Conservation (phyloP, 2,888 invertebrate genomes). For the Rhopalosiphum nymphaeae region DNA sequence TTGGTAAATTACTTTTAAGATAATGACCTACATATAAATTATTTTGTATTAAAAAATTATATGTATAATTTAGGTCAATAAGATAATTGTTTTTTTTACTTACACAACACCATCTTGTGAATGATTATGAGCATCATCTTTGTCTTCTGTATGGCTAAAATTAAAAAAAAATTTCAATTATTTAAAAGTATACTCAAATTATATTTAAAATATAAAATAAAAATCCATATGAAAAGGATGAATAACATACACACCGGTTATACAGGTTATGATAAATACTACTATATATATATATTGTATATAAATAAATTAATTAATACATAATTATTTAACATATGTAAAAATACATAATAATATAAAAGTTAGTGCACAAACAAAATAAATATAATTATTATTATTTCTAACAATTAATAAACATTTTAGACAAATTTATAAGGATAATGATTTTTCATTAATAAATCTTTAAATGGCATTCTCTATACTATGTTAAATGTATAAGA, state of each 20-base stretch:
- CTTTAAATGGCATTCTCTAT: neutral
- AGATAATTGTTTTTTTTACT: conserved; percentile 9
- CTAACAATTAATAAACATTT: neutral
- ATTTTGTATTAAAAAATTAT: neutral
- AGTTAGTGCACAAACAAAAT: neutral
- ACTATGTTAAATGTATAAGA: neutral
- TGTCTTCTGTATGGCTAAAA: conserved; percentile 63
- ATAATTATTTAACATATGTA: neutral
- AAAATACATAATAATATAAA: neutral
- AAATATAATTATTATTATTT: neutral
- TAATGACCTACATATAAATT: neutral
- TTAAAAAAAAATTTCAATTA: conserved; percentile 43
- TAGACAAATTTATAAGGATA: neutral
- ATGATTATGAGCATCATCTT: conserved; percentile 54
- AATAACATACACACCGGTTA: conserved; percentile 33
- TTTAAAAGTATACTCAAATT: neutral
- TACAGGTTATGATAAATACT: conserved; percentile 32
- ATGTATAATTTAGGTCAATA: neutral
- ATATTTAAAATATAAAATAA: neutral
- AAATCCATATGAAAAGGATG: neutral
- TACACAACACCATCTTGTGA: conserved; percentile 55
- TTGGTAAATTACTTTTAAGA: neutral
- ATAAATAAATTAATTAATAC: neutral
- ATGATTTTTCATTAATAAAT: neutral
- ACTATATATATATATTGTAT: neutral